These are phyloP conservation scores for Phaethon lepturus DNA, from an alignment of 2,113 vertebrate genomes.

Conservation along the genomic window DNA sequence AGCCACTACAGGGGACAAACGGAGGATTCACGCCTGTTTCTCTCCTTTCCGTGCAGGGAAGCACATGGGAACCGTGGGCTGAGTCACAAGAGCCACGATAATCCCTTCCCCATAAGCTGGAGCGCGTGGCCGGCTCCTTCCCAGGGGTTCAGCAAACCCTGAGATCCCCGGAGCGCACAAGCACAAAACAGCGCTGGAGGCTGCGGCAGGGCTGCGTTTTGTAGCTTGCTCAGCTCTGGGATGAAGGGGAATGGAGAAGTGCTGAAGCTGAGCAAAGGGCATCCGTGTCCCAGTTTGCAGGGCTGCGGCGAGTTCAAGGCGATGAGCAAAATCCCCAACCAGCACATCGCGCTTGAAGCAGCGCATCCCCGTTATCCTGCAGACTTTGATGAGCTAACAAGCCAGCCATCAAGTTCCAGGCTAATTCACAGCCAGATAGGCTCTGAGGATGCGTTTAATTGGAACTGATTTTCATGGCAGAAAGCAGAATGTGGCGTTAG, in stretches of 20 bases:
- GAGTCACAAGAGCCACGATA: not conserved
- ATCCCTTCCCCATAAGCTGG: not conserved
- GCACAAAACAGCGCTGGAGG: not conserved
- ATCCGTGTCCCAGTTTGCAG: not conserved
- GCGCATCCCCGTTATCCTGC: not conserved
- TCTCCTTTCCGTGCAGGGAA: not conserved
- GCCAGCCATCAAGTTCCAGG: not conserved
- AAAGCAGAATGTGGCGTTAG: not conserved
- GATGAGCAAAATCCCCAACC: not conserved
- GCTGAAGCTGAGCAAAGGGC: conserved; percentile 27
- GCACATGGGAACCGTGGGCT: not conserved
- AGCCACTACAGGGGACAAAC: not conserved
- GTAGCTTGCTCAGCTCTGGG: not conserved
- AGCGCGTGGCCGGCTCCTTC: not conserved
- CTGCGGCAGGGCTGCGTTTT: not conserved
- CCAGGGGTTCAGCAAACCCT: not conserved
- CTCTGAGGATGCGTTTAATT: not conserved
- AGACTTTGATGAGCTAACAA: not conserved
- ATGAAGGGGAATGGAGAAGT: not conserved
- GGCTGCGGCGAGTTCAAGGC: not conserved
- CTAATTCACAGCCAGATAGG: not conserved
- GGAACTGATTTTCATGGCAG: not conserved
- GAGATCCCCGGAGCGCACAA: not conserved
- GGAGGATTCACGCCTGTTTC: not conserved
- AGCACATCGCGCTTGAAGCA: not conserved